Base-by-base conservation (phyloP, 1,140 invertebrate species). In the Drosophila grimshawi region DNA sequence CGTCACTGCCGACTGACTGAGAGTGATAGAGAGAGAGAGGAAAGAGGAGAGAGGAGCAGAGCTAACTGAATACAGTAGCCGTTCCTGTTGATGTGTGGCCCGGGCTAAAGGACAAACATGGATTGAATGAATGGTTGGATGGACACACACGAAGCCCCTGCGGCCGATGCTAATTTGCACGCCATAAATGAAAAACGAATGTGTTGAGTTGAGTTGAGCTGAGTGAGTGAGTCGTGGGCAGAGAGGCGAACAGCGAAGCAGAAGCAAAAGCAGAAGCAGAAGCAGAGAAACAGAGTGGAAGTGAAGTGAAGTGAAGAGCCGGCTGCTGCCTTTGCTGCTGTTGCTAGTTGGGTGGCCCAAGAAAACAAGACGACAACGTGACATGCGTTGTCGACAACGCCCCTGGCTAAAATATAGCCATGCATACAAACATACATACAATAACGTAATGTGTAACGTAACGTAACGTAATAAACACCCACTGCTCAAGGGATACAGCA, bases 141-240 rank as follows among this genome's bases (percentile, higher is more conserved):
- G 80, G 83, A 86, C 83, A 88, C 85, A 89, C 83, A 88, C 80
- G 85, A 89, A 68, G 85, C 66, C 76, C 78, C 72, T 61, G 62
- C 61, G 80, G 83, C 76, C 60, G 76, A 81, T 89, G 85, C 86
- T 89, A 90, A 89, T 89, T 89, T 89, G 86, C 85, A 90, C 77
- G 78, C 86, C 86, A 90, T 89, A 90, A 89, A 89, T 90, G 85
- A 78, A 88, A 85, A 88, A 85, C 83, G 83, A 89, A 88, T 88
- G 80, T 89, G 83, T 66, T 79, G 85, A 88, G 80, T 78, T 19
- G 19, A 73, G 59, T 41, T 46, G 57, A 10, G n/a, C 27, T 51
- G 29, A 33, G 8, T 7, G 35, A 10, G 37, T 19, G 19, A 19
- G 19, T 19, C 19, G 19, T 19, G 19, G 19, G 19, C 19, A 72